phyloP scores from a whole-genome alignment of 1,140 invertebrate species.

The Lineus longissimus region DNA sequence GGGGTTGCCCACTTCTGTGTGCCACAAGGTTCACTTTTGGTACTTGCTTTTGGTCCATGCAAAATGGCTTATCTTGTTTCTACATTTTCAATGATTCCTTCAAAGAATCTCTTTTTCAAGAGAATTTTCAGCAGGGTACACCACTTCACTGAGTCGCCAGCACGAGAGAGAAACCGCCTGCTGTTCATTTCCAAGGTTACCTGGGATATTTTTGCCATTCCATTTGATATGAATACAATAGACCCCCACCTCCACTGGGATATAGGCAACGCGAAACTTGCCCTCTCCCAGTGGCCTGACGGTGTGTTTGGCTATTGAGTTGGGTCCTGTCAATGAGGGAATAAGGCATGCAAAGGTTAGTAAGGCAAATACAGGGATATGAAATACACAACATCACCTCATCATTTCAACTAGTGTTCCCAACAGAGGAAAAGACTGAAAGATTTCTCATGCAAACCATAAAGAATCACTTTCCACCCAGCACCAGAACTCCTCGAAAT shows the following conservation, averaged over 20 bases:
- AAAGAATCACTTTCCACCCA: no score
- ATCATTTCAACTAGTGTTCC: background rate
- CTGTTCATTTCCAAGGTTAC: constrained; percentile 29
- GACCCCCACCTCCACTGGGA: constrained; percentile 68
- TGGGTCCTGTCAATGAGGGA: constrained; percentile 56
- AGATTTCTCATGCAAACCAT: no score
- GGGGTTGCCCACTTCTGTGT: no score
- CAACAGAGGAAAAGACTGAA: background rate
- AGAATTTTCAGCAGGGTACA: no score
- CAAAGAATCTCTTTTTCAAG: no score
- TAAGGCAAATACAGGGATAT: constrained; percentile 14
- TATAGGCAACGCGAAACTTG: constrained; percentile 64
- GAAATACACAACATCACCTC: background rate
- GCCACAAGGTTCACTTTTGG: no score
- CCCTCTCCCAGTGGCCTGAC: constrained; percentile 59
- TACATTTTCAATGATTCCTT: no score
- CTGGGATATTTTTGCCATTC: constrained; percentile 64
- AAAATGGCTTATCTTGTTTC: no score
- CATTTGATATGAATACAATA: constrained; percentile 71
- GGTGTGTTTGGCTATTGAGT: constrained; percentile 63
- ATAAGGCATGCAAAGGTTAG: constrained; percentile 1
- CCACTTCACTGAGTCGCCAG: no score
- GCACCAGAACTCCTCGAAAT: no score
- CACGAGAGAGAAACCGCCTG: no score
- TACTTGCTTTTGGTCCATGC: no score